These are phyloP conservation scores for Lasioglossum lativentre DNA, from an alignment of 2,888 invertebrate genomes.

Conservation along the genomic window DNA sequence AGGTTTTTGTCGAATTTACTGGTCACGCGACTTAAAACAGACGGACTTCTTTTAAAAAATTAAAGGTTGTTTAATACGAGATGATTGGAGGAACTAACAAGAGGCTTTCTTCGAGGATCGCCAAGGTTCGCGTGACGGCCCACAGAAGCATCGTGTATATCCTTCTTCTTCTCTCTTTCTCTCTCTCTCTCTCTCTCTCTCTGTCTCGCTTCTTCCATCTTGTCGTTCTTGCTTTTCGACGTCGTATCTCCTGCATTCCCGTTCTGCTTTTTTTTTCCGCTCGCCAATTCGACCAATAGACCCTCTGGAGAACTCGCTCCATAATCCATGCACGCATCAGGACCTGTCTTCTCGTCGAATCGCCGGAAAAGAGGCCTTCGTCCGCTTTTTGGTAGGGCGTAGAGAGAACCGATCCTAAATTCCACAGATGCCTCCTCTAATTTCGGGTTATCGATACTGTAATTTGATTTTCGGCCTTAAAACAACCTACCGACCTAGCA, in stretches of 20 bases:
- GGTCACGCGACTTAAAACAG: conserved; percentile 29
- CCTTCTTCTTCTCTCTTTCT: background rate
- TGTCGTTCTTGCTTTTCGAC: conserved; percentile 41
- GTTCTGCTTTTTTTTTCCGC: conserved; percentile 42
- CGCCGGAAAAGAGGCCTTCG: conserved; percentile 48
- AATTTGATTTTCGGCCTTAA: conserved; percentile 11
- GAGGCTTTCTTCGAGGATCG: conserved; percentile 48
- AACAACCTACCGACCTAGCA: background rate
- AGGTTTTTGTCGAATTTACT: background rate
- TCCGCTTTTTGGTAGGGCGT: conserved; percentile 25
- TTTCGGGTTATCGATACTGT: conserved; percentile 18
- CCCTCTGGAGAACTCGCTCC: conserved; percentile 63
- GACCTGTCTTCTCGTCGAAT: conserved; percentile 54
- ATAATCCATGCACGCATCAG: conserved; percentile 60
- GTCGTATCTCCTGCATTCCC: conserved; percentile 54
- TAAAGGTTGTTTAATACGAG: conserved; percentile 62
- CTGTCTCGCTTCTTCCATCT: conserved; percentile 10
- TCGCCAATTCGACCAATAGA: conserved; percentile 67
- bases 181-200: conserved; percentile 13
- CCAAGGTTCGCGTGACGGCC: conserved; percentile 63
- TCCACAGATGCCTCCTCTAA: conserved; percentile 47
- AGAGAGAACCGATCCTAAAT: conserved; percentile 24
- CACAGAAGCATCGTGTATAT: conserved; percentile 38
- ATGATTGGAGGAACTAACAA: conserved; percentile 64
- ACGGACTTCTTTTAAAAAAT: conserved; percentile 46